phyloP scores from a whole-genome alignment of 2,113 vertebrate species.

The Leucoraja erinaceus region DNA sequence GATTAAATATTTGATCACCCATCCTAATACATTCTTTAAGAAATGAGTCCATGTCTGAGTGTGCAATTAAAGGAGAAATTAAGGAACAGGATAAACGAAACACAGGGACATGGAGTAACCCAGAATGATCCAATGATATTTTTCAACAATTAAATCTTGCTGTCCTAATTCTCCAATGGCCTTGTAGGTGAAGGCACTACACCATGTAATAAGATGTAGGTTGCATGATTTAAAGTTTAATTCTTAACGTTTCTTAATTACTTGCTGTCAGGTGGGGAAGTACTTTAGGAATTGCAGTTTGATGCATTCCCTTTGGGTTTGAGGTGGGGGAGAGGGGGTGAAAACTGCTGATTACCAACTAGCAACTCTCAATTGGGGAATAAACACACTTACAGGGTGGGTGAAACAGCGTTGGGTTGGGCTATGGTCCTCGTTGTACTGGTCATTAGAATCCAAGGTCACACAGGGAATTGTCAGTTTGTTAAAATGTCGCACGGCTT shows the following conservation, averaged over 20 bases:
- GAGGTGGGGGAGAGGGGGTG: neutral
- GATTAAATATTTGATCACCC: neutral
- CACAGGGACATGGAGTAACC: neutral
- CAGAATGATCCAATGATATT: neutral
- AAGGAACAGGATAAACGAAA: neutral
- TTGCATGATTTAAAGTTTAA: neutral
- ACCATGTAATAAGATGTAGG: neutral
- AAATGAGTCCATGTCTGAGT: neutral
- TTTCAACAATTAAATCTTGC: neutral
- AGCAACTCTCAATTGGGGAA: neutral
- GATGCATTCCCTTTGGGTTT: neutral
- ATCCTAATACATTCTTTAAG: neutral
- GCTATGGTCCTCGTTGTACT: neutral
- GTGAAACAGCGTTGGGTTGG: neutral
- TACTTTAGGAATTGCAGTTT: neutral
- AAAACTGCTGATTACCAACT: neutral
- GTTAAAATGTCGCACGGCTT: neutral
- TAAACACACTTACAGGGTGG: no score
- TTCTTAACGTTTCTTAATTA: neutral
- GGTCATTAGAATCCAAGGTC: neutral
- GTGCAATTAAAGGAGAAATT: neutral
- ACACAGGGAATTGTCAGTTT: neutral
- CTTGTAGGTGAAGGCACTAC: neutral
- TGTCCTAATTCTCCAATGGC: neutral
- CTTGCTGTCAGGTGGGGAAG: neutral